Evolutionary conservation across 2,888 invertebrate species (phyloP), one percentile per base, ranked within the genome.

Genomic region (Gibbula magus): DNA sequence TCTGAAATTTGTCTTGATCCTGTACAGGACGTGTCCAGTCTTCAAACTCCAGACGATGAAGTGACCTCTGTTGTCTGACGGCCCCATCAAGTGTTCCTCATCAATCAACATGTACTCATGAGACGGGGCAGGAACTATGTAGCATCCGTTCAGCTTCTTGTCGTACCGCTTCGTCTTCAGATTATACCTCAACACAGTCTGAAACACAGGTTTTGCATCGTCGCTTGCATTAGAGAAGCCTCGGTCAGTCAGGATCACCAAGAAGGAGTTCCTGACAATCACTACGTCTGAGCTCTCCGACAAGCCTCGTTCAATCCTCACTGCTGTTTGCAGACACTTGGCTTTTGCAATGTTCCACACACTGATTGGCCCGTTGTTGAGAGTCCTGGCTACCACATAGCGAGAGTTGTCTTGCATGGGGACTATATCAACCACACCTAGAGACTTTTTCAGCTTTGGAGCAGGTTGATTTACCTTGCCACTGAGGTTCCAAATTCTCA

Each of bases 331-430:
- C 16, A 88, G 81, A 78, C 87, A 89, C 77, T 89, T 89, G 13
- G 87, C 89, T 74, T 89, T 90, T 16, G 88, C 88, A 25, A 91
- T 87, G 80, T 92, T 91, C 92, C 92, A 92, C 13, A 92, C 88
- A 77, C 87, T 88, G 39, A 92, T 81, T n/a, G 90, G 89, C 16
- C 91, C 91, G 70, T 90, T 90, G 83, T 91, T 88, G 25, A 90
- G 84, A 25, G 90, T 89, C 75, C 89, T 86, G 13, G 91, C 90
- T 0, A 92, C 88, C 7, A 91, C 90, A 80, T 91, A 91, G 56
- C 89, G 82, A 5, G 90, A 89, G 76, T 91, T 88, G 61, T 89
- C 88, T 2, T 81, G 79, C 89, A 92, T 89, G 8, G 89, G 87
- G 32, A 90, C 82, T 5, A 92, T 87, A 51, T 89, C 85, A 4